Conservation (phyloP, 2,113 vertebrate genomes). For the Archocentrus centrarchus region DNA sequence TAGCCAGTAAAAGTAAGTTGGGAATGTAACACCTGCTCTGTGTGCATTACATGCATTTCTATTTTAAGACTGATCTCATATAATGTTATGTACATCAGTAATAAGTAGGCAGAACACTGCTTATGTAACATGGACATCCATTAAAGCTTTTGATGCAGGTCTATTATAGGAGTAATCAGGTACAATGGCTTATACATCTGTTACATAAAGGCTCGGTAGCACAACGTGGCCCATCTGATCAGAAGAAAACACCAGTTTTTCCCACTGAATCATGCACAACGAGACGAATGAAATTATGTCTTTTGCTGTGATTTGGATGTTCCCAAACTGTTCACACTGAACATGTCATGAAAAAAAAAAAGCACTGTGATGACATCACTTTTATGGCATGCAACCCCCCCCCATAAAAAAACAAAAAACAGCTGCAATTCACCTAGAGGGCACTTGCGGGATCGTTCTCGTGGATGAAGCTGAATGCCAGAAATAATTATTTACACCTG, state of each 20-base stretch:
- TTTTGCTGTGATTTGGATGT: neutral
- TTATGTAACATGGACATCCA: constrained; percentile 10
- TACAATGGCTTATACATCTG: neutral
- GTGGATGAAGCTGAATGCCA: neutral
- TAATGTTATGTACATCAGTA: neutral
- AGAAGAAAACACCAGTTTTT: neutral
- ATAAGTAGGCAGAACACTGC: neutral
- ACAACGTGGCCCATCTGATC: constrained; percentile 3
- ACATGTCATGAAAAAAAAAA: neutral
- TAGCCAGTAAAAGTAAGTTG: neutral
- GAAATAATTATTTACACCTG: neutral
- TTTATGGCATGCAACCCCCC: neutral
- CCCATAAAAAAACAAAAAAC: neutral
- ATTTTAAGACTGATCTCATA: neutral
- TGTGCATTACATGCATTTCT: constrained; percentile 8
- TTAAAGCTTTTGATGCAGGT: neutral
- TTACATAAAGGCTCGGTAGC: constrained; percentile 1
- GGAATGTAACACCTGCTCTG: neutral
- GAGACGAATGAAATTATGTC: neutral
- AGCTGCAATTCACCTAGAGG: no score
- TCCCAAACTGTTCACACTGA: neutral
- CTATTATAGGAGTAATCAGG: neutral
- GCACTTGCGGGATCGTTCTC: no score
- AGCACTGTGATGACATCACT: neutral
- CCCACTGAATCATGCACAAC: neutral